Base-by-base conservation (phyloP, 2,888 invertebrate species). In the Poecilus cupreus region DNA sequence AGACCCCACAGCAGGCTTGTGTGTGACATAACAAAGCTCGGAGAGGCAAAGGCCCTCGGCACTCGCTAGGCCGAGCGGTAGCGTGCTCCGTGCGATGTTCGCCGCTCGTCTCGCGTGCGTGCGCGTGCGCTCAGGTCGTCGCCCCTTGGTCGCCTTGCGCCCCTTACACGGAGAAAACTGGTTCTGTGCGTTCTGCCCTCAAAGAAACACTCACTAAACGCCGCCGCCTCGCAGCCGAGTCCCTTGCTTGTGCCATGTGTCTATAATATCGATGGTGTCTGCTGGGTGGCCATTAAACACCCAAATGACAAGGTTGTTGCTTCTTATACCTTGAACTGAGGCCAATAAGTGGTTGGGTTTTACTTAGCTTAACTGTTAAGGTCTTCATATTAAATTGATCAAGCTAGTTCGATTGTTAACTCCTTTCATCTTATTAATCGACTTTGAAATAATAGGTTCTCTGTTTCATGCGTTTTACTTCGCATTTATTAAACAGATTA, bases 101-200 rank as follows among this genome's bases (percentile, higher is more conserved):
- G 43, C n/a, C 43, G 32, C 8, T 32, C 43, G 43, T 43, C 43
- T 43, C 43, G 43, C 51, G 51, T 51, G 16, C 51, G 51, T 51
- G 64, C 64, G 64, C 64, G 64, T 68, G 64, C 64, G 37, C 64
- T 68, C 64, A 18, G 64, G 64, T 68, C 64, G 18, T 18, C 13
- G 64, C 64, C 64, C 64, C 32, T n/a, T n/a, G 32, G 37, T 37
- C 32, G 37, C 64, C 32, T 8, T 68, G 32, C 64, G 64, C 37
- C 64, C 64, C 32, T 51, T 51, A 6, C 51, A 6, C 32, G 37
- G 18, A 37, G 13, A 37, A 68, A 68, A 68, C 64, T 68, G 64
- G 64, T 68, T 68, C 64, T 68, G 64, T 37, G 37, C 64, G 64
- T 68, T 68, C 64, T 68, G 64, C 64, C 64, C 64, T 68, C 64